Base-by-base conservation (phyloP, 1,140 invertebrate genomes). In the Epicauta chinensis region DNA sequence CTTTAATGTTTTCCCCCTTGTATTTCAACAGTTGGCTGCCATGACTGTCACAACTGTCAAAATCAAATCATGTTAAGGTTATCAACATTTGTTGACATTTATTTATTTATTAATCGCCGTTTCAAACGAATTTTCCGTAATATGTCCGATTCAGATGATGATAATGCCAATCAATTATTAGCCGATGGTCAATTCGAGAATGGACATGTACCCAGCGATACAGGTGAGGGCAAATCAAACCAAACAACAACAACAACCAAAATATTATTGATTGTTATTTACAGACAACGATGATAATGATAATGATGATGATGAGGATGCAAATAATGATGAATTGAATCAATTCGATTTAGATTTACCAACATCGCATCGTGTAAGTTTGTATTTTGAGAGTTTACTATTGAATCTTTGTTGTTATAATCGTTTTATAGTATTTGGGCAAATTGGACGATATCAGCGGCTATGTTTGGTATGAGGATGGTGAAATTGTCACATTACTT, bases 361-460 rank as follows among this genome's bases (percentile, higher is more conserved):
- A 11, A 67, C 67, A 42, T 59, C 60, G 11, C 68, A 70, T 55
- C 56, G 55, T 50, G 68, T 70, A 65, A 54, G 42, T 17, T 23
- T 35, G 12, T n/a, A n/a, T n/a, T n/a, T n/a, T n/a, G n/a, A n/a
- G n/a, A n/a, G n/a, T n/a, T n/a, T n/a, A n/a, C n/a, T n/a, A n/a
- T 39, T 42, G 16, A 29, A 31, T 50, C 55, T 30, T 41, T 39
- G 35, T 63, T 59, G 35, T n/a, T n/a, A n/a, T n/a, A n/a, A n/a
- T n/a, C n/a, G n/a, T n/a, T n/a, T n/a, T n/a, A n/a, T 46, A 69
- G 69, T 71, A 71, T 55, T 57, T 71, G 9, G 69, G 69, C n/a
- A 66, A 65, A 54, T 41, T 71, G 41, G 59, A 70, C 12, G 59
- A 66, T 45, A 51, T 70, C 2, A 59, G 64, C 40, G 68, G 68